Conservation (phyloP, 2,888 invertebrate genomes). For the Scrobipalpa atriplicella region DNA sequence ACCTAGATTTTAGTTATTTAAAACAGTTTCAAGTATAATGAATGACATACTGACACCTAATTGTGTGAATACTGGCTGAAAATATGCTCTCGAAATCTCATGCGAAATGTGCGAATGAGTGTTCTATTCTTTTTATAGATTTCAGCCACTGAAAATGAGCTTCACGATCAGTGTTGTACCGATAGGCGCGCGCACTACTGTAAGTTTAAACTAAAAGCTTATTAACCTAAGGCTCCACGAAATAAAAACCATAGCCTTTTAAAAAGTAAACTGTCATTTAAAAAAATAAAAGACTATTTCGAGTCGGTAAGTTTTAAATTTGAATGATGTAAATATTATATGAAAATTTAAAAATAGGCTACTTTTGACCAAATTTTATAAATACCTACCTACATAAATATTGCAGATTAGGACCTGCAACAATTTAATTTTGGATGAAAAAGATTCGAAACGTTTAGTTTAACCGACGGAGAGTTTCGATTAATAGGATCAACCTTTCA, state of each 20-base stretch:
- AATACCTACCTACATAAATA: no score
- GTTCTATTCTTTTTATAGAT: slow-evolving; percentile 76
- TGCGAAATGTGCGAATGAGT: slow-evolving; percentile 65
- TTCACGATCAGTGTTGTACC: slow-evolving; percentile 66
- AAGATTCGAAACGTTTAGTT: no score
- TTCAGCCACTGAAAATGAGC: slow-evolving; percentile 66
- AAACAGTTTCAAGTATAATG: slow-evolving; percentile 27
- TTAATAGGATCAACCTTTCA: no score
- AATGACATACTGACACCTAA: slow-evolving; percentile 29
- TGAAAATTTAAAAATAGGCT: no score
- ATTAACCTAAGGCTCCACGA: slow-evolving; percentile 35
- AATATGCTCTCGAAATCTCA: slow-evolving; percentile 44
- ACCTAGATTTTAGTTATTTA: slow-evolving; percentile 9
- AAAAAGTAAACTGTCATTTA: slow-evolving; percentile 10
- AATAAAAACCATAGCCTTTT: slow-evolving; percentile 27
- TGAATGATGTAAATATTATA: slow-evolving; percentile 18
- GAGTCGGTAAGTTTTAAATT: slow-evolving; percentile 27
- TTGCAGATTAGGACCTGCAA: no score
- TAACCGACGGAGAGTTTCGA: no score
- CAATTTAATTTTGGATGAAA: no score
- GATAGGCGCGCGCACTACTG: slow-evolving; percentile 76
- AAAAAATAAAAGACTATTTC: slow-evolving; percentile 17
- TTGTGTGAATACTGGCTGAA: slow-evolving; percentile 28
- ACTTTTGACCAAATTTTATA: no score
- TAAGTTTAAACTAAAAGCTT: slow-evolving; percentile 60